Base-by-base conservation (phyloP, 2,113 vertebrate species). In the Oryzias celebensis region DNA sequence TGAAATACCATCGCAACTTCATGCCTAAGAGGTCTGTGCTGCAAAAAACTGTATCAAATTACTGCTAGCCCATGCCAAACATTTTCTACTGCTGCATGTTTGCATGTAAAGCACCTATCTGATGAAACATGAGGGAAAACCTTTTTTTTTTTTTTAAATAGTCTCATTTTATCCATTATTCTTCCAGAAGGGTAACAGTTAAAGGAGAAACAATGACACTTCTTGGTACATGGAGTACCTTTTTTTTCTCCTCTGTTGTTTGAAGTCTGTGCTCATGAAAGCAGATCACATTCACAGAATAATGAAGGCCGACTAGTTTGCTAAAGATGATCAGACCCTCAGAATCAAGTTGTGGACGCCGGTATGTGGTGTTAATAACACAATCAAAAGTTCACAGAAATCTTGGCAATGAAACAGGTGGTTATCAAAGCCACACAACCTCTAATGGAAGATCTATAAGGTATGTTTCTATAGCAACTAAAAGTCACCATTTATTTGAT, bases 381-480 rank as follows among this genome's bases (percentile, higher is more conserved):
- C 10, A 31, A 31, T n/a, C 31, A n/a, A 15, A 31, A 5, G 24
- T 10, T 12, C 15, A 31, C 16, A 17, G 26, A 53, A n/a, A 53
- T 31, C 16, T 26, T 52, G 14, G 14, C 14, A 26, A 5, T 17
- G 22, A 13, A 51, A 51, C 7, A 18, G 18, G 18, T 43, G 22
- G 42, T 43, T 16, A 23, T 10, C 10, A 18, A 24, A 47, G 23
- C 44, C 17, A 17, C 7, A 17, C 36, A 42, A n/a, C 36, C 31
- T 42, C 2, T 20, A 1, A 43, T 22, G 6, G 28, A 22, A 23
- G 36, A 56, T 7, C 22, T n/a, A 5, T 12, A 5, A 1, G 4
- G 44, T 28, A 47, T 4, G 44, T 58, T 58, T 47, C 57, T 7
- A 46, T 58, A 23, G 57, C 28, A 47, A 28, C 57, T 28, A 22